Conservation (phyloP, 2,888 invertebrate species). For the Bibio marci region DNA sequence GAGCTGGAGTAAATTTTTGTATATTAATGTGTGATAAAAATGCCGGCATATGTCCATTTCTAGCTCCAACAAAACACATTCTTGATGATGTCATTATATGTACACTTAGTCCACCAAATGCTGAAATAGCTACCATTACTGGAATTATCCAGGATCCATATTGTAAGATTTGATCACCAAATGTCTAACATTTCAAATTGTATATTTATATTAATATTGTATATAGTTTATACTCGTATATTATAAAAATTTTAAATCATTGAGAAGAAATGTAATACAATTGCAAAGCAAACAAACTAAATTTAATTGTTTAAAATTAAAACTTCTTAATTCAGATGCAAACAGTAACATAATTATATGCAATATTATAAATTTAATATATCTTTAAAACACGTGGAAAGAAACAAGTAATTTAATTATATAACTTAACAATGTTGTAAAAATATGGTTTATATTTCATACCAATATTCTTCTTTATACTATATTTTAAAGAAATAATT, state of each 20-base stretch:
- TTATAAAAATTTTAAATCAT: background rate
- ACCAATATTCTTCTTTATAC: too few species aligned
- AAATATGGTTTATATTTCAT: too few species aligned
- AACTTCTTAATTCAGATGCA: too few species aligned
- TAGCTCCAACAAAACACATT: slow-evolving; percentile 81
- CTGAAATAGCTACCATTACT: slow-evolving; percentile 78
- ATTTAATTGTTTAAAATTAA: too few species aligned
- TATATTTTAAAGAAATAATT: too few species aligned
- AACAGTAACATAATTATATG: too few species aligned
- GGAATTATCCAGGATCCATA: slow-evolving; percentile 66
- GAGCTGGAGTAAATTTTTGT: slow-evolving; percentile 56
- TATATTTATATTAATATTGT: too few species aligned
- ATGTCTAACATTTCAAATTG: slow-evolving; percentile 68
- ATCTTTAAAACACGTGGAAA: too few species aligned
- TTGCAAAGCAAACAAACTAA: background rate
- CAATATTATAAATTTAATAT: too few species aligned
- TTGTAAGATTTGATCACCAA: slow-evolving; percentile 61
- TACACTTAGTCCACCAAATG: slow-evolving; percentile 83
- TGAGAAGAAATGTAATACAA: background rate
- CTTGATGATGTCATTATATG: slow-evolving; percentile 91
- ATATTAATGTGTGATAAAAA: slow-evolving; percentile 63
- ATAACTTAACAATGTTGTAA: too few species aligned
- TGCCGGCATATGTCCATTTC: slow-evolving; percentile 75
- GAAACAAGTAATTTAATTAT: too few species aligned
- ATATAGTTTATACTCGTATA: too few species aligned